Evolutionary conservation across 92 coral and sea anemone species (phyloP).

Genomic region (Phymanthus crucifer): DNA sequence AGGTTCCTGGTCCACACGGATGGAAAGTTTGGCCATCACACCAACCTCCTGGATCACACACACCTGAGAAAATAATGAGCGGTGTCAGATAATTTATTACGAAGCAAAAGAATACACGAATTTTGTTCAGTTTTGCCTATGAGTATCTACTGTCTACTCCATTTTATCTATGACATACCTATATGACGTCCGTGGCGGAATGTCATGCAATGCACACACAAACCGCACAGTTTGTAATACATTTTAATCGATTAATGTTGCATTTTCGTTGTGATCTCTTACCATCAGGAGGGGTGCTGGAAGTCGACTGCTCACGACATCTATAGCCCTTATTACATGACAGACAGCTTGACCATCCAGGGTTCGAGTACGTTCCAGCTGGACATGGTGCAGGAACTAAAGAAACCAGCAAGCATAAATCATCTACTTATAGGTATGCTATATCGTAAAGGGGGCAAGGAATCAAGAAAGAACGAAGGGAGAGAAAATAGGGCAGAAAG

Average conservation of each 20-base stretch:
- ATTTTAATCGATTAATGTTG: background rate
- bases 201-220: background rate
- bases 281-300: conserved; percentile 89
- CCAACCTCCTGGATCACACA: conserved; percentile 92
- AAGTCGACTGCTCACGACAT: conserved; percentile 86
- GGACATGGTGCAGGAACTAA: conserved; percentile 92
- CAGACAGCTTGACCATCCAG: conserved; percentile 73
- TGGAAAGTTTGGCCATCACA: conserved; percentile 89
- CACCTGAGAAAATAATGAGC: conserved; percentile 55
- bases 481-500: background rate
- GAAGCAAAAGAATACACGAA: background rate
- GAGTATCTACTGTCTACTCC: too few species aligned
- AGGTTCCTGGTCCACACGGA: conserved; percentile 91
- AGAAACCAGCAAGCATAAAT: background rate
- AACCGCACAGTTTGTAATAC: background rate
- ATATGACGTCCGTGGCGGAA: too few species aligned
- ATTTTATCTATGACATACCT: too few species aligned
- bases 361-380: conserved; percentile 80
- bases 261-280: background rate
- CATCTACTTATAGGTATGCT: background rate
- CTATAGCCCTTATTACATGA: conserved; percentile 74
- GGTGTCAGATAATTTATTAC: background rate
- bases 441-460: background rate
- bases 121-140: background rate
- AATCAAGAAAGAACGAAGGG: background rate